Percentiles rank a stretch among this genome's conserved stretches.
These are phyloP conservation scores for Onthophagus sagittarius DNA, from an alignment of 2,888 invertebrate species.

Conservation along the genomic window DNA sequence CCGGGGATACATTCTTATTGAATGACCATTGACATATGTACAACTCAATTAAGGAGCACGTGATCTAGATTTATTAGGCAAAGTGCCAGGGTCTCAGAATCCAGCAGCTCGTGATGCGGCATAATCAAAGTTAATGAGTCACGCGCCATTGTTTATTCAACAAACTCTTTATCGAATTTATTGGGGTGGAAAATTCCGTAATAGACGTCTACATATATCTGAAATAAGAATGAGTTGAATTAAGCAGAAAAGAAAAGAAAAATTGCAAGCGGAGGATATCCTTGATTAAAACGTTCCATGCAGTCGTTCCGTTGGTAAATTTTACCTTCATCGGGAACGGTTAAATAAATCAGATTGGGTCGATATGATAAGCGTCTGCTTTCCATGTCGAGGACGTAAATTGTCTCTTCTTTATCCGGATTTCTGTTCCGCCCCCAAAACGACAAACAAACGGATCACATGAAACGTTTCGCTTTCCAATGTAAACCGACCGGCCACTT, in stretches of 20 bases:
- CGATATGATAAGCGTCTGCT: conserved; percentile 21
- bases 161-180: neutral
- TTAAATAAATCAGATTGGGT: conserved; percentile 22
- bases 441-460: neutral
- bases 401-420: neutral
- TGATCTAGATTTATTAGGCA: neutral
- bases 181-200: too few relatives aligned
- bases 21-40: neutral
- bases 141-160: neutral
- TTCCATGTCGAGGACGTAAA: conserved; percentile 16
- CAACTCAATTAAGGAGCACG: neutral
- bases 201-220: neutral
- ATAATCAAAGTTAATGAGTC: neutral
- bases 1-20: neutral
- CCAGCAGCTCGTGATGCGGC: neutral
- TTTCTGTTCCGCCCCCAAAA: neutral
- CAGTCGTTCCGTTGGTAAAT: neutral
- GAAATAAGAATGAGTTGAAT: neutral
- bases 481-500: neutral
- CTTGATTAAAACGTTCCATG: too few relatives aligned
- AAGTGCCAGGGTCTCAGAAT: neutral
- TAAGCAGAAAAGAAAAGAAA: neutral
- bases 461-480: neutral
- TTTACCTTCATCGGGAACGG: conserved; percentile 23
- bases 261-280: neutral